Evolutionary conservation across 1,140 invertebrate genomes (phyloP), one percentile per base, ranked within the genome.

Genomic region (Trichonephila clavipes): DNA sequence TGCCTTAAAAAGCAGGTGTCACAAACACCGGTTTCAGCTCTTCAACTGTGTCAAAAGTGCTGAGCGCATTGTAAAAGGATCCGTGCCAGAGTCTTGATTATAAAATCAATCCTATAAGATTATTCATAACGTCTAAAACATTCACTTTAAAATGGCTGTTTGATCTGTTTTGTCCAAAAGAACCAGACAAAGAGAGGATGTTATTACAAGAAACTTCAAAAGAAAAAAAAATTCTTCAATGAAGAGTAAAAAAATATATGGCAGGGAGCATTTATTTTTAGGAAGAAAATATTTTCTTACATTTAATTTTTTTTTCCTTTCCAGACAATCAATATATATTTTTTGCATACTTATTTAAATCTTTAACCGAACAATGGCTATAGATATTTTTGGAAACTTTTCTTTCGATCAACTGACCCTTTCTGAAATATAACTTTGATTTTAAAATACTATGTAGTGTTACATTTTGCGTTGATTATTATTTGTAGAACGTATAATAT

Each of bases 21-120:
- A 82, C 72, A 82, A 59, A 62, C 89, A 81, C 24, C 61, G 28
- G 21, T 64, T 58, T 28, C 87, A 64, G 7, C 58, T 72, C 51
- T 24, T 72, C 69, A 51, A n/a, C 34, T 64, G 34, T 64, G 87
- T 88, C 64, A 88, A 69, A 88, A 88, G 44, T 28, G 62, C 62
- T 83, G 58, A 59, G 58, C 72, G 77, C 59, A 40, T 81, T n/a
- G 87, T 88, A 85, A 85, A 61, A 58, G 58, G 58, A 85, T 59
- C 58, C 16, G 19, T 85, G 59, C 59, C 81, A 51, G 81, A 85
- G 44, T 66, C 90, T 92, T 92, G 82, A 92, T 92, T 92, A 92
- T 40, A 92, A 92, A 92, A 92, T 92, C 90, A 92, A 92, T 92
- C 81, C 58, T 85, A 51, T 66, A 83, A 92, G 90, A 64, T 85